Percentiles rank a stretch among this genome's conserved stretches.
Conservation (phyloP, 1,140 invertebrate species). For the Spodoptera frugiperda region DNA sequence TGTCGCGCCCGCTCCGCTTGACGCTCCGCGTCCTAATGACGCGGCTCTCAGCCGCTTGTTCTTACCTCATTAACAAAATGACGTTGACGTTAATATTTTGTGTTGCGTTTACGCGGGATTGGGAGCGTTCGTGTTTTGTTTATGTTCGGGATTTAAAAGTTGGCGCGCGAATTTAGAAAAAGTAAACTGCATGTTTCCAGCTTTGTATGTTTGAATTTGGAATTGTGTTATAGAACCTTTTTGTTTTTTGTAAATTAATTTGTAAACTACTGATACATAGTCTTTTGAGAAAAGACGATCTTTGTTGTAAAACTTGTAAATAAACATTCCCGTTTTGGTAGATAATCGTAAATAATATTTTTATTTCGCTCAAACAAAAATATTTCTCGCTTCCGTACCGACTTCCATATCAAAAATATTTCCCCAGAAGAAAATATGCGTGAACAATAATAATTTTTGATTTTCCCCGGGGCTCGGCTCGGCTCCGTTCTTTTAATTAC, state of each 20-base stretch:
- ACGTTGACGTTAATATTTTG: slow-evolving; percentile 71
- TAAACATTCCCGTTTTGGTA: too few relatives aligned
- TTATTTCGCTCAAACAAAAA: slow-evolving; percentile 55
- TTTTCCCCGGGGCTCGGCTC: slow-evolving; percentile 67
- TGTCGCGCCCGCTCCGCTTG: slow-evolving; percentile 66
- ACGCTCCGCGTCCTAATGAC: slow-evolving; percentile 70
- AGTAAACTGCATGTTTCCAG: neutral
- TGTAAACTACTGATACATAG: too few relatives aligned
- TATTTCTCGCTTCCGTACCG: slow-evolving; percentile 48
- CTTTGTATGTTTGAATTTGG: neutral
- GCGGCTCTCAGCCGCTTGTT: slow-evolving; percentile 71
- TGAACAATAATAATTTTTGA: slow-evolving; percentile 79
- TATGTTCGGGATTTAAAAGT: slow-evolving; percentile 17
- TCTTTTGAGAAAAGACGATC: too few relatives aligned
- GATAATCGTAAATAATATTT: neutral
- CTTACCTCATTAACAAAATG: slow-evolving; percentile 83
- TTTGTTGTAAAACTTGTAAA: neutral
- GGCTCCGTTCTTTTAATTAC: slow-evolving; percentile 81
- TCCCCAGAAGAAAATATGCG: slow-evolving; percentile 70
- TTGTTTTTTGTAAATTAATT: neutral
- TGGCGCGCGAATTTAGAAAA: slow-evolving; percentile 3
- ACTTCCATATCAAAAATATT: slow-evolving; percentile 55
- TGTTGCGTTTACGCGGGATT: slow-evolving; percentile 58
- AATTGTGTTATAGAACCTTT: neutral
- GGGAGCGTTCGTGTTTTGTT: slow-evolving; percentile 23